phyloP scores from a whole-genome alignment of 2,888 invertebrate genomes.

The Odontomyia ornata region DNA sequence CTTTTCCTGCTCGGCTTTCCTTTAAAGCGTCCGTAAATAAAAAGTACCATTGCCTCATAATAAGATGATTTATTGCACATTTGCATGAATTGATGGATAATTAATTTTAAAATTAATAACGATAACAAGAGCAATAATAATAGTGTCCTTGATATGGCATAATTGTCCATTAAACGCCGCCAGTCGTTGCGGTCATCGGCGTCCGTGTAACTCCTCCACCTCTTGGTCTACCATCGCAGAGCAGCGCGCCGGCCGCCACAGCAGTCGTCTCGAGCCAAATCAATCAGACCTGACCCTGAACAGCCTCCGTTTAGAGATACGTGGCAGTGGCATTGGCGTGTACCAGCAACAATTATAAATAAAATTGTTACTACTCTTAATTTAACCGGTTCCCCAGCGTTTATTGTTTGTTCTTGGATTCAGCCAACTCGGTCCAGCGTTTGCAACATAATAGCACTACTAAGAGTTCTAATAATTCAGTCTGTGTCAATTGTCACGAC shows the following conservation, averaged over 20 bases:
- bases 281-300: slow-evolving; percentile 27
- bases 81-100: not conserved
- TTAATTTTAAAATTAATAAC: slow-evolving; percentile 17
- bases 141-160: slow-evolving; percentile 4
- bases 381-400: slow-evolving; percentile 16
- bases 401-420: not conserved
- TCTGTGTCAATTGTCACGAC: slow-evolving; percentile 46
- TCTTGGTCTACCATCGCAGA: too few relatives aligned
- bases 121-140: not conserved
- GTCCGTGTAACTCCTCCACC: not conserved
- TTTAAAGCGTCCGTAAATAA: too few relatives aligned
- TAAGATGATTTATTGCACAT: slow-evolving; percentile 8
- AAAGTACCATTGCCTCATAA: too few relatives aligned
- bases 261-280: not conserved
- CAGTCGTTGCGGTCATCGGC: not conserved
- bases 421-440: not conserved
- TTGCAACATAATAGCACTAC: not conserved
- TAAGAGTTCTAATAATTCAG: slow-evolving; percentile 32
- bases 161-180: not conserved
- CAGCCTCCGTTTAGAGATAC: not conserved
- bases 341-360: not conserved
- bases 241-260: too few relatives aligned
- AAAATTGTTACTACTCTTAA: slow-evolving; percentile 7
- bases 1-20: too few relatives aligned
- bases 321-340: slow-evolving; percentile 20